Base-by-base conservation (phyloP, 2,113 vertebrate genomes). In the Urocynchramus pylzowi region DNA sequence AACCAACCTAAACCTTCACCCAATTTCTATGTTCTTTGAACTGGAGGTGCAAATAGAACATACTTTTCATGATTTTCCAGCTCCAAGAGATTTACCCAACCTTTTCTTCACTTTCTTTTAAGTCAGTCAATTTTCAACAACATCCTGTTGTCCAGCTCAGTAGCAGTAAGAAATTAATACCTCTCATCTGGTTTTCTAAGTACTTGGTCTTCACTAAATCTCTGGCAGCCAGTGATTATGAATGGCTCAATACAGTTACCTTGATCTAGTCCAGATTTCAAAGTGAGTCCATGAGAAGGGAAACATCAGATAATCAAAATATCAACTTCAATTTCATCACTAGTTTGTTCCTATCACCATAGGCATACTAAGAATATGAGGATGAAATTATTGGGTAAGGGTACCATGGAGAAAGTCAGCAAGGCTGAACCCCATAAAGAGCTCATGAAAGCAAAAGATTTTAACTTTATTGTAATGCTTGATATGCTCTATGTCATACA, bases 341-440 rank as follows among this genome's bases (percentile, higher is more conserved):
- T 39, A n/a, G 20, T 47, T 85, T 68, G 39, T 53, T 22, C 23
- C 33, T 45, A 12, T 61, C 30, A 50, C 42, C 19, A 3, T 4
- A 68, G 13, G 5, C 61, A 78, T 18, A 30, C 27, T 69, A 70
- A 75, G 23, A 61, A 68, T 1, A 1, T 8, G 12, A 78, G 17
- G 0, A 1, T 24, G n/a, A 57, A 74, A 84, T 81, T 53, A 49
- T 37, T 65, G 84, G 41, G 8, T 42, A 78, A 49, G 23, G 42
- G 8, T 52, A 70, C 20, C 33, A n/a, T 12, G 23, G 54, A 91
- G 23, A 77, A 15, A 45, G 50, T 39, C 28, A 89, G 56, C 47
- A 70, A 70, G 2, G 7, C 2, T 49, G 47, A 88, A n/a, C 4
- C 3, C 9, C 30, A 45, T 0, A 11, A 19, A 45, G 4, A 65